Conservation (phyloP, 2,888 invertebrate genomes). For the Mystacides longicornis region DNA sequence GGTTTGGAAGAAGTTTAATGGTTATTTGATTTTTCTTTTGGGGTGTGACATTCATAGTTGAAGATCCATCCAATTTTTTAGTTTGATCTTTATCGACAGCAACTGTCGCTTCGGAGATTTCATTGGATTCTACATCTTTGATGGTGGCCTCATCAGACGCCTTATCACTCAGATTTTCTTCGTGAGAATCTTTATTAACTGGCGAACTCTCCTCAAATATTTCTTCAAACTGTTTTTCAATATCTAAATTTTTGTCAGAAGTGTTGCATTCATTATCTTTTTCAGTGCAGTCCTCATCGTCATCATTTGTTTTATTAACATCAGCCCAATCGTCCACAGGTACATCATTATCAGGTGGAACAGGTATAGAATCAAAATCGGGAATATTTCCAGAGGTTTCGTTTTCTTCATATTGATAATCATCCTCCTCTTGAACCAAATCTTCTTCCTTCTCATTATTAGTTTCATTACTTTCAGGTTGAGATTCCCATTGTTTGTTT, state of each 20-base stretch:
- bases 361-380: conserved; percentile 4
- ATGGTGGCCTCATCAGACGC: background rate
- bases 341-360: conserved; percentile 6
- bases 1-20: conserved; percentile 41
- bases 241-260: background rate
- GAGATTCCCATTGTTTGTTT: conserved; percentile 31
- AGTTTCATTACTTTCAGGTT: conserved; percentile 11
- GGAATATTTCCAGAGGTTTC: background rate
- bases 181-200: background rate
- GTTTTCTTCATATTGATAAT: background rate
- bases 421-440: conserved; percentile 23
- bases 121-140: background rate
- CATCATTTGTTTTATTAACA: background rate
- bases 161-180: background rate
- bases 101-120: background rate
- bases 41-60: conserved; percentile 30
- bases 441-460: conserved; percentile 20
- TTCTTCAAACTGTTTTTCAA: background rate
- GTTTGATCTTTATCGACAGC: conserved; percentile 21
- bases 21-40: conserved; percentile 41
- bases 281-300: background rate
- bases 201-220: background rate
- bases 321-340: background rate
- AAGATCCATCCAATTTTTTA: conserved; percentile 4
- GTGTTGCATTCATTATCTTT: background rate